Base-by-base conservation (phyloP, 2,113 vertebrate species). In the Dromiciops gliroides region DNA sequence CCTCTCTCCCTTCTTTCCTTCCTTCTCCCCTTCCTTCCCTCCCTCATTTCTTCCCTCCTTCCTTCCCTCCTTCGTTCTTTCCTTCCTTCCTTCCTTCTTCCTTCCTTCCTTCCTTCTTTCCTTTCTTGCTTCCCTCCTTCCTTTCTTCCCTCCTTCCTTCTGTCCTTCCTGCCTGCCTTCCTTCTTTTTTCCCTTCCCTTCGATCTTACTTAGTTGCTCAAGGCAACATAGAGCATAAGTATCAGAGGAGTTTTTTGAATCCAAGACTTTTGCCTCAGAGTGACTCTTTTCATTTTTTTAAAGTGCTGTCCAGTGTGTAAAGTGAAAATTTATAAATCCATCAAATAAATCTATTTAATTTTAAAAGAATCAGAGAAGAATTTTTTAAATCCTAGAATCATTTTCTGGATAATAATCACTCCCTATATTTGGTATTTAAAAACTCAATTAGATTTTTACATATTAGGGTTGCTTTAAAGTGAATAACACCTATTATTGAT, bases 301-400 rank as follows among this genome's bases (percentile, higher is more conserved):
- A 83, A 44, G 37, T 23, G 16, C 19, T 19, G n/a, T 83, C n/a
- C 67, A 83, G 37, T 83, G n/a, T 83, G 19, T n/a, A 44, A 44
- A 83, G n/a, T 83, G 19, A 83, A 83, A 44, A 6, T 44, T 44
- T 44, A 83, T 44, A 44, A 44, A 44, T 23, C 19, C 91, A 52
- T 90, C 51, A 93, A 90, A 26, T 22, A 44, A 51, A 56, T 75
- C 19, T 67, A 37, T 37, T 83, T 83, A 5, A 83, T 83, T 83
- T 44, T 23, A 83, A 44, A 6, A n/a, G 14, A 75, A n/a, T 10
- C 23, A 67, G 88, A 93, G 50, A 53, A 90, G 19, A n/a, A 0
- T 93, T 95, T 67, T n/a, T 91, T 91, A 52, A 92, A 91, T 89
- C 53, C 51, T 37, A 67, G 48, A 50, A 50, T 93, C 37, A 50